phyloP scores from a whole-genome alignment of 2,888 invertebrate genomes.

The Euplexia lucipara region DNA sequence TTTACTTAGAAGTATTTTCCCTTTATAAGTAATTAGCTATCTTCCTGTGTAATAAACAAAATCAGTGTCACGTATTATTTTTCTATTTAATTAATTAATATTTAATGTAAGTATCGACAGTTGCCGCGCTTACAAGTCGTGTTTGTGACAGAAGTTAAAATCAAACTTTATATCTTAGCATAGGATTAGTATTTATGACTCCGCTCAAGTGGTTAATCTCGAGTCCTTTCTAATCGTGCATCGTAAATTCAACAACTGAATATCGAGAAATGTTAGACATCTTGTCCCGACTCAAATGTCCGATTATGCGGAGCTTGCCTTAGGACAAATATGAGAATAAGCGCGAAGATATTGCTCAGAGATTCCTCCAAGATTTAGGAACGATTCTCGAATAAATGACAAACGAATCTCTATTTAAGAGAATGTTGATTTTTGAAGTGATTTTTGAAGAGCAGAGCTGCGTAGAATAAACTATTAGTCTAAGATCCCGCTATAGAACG shows the following conservation, averaged over 20 bases:
- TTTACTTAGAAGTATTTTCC: no score
- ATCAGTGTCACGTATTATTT: no score
- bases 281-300: slow-evolving; percentile 52
- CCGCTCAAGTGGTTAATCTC: slow-evolving; percentile 56
- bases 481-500: no score
- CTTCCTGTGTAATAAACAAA: no score
- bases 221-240: slow-evolving; percentile 67
- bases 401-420: background rate
- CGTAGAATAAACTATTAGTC: no score
- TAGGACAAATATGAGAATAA: slow-evolving; percentile 53
- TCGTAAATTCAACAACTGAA: slow-evolving; percentile 63
- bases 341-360: slow-evolving; percentile 2
- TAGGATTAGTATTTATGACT: slow-evolving; percentile 60
- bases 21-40: no score
- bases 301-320: slow-evolving; percentile 48
- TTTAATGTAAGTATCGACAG: slow-evolving; percentile 11
- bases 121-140: slow-evolving; percentile 20
- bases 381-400: background rate
- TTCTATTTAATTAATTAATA: no score
- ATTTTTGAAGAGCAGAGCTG: no score
- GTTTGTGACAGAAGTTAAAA: slow-evolving; percentile 54
- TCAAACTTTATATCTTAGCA: slow-evolving; percentile 56
- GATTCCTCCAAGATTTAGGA: slow-evolving; percentile 1
- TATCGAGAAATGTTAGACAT: slow-evolving; percentile 59
- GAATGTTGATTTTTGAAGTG: background rate